phyloP scores from a whole-genome alignment of 2,888 invertebrate species.

The Dasypogon diadema region DNA sequence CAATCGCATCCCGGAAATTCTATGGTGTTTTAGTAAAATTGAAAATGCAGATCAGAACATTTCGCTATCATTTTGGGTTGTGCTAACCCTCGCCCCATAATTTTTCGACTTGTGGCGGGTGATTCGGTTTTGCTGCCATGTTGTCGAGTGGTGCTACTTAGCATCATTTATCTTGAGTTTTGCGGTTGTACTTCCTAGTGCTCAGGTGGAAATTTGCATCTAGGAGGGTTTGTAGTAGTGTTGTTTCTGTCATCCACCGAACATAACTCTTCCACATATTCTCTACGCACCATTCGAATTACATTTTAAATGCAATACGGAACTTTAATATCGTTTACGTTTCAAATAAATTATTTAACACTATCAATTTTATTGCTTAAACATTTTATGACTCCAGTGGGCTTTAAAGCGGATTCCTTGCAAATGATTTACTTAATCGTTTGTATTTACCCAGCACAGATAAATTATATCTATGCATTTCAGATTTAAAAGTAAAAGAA shows the following conservation, averaged over 20 bases:
- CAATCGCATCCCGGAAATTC: constrained; percentile 15
- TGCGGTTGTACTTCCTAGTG: not conserved
- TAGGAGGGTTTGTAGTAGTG: not conserved
- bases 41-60: constrained; percentile 49
- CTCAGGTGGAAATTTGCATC: not conserved
- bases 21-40: constrained; percentile 49
- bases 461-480: too few species aligned
- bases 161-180: not conserved
- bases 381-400: constrained; percentile 47
- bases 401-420: not conserved
- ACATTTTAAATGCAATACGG: constrained; percentile 32
- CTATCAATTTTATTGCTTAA: constrained; percentile 48
- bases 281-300: not conserved
- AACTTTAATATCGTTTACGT: constrained; percentile 32
- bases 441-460: too few species aligned
- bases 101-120: not conserved
- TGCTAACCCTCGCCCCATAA: not conserved
- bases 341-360: constrained; percentile 42
- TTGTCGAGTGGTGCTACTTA: not conserved
- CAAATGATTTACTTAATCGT: constrained; percentile 50
- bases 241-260: constrained; percentile 12
- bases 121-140: not conserved
- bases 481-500: too few species aligned
- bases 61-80: constrained; percentile 13
- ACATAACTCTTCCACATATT: constrained; percentile 13